A percentile compares a stretch with the other conserved stretches of the same genome.
These are phyloP conservation scores for Parasteatoda tepidariorum DNA, from an alignment of 1,140 invertebrate genomes.

Conservation along the genomic window DNA sequence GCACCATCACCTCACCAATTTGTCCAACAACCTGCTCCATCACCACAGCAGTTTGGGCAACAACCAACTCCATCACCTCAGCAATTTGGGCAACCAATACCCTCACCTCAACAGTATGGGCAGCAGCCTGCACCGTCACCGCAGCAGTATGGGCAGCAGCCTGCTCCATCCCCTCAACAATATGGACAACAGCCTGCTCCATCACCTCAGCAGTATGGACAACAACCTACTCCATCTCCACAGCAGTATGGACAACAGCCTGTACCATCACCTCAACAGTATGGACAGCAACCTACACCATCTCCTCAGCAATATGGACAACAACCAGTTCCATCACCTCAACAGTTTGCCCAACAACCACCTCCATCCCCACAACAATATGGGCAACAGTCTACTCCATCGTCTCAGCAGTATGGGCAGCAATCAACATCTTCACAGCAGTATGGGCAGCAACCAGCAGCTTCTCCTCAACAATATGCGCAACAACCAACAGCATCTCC, in stretches of 20 bases:
- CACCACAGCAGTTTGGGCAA: slow-evolving; percentile 45
- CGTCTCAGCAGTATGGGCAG: background rate
- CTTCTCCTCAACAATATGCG: background rate
- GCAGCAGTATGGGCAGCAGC: slow-evolving; percentile 33
- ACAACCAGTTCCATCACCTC: slow-evolving; percentile 4
- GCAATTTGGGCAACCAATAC: slow-evolving; percentile 21
- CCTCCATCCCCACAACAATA: slow-evolving; percentile 1
- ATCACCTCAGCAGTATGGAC: slow-evolving; percentile 24
- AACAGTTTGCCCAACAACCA: slow-evolving; percentile 14
- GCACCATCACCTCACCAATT: slow-evolving; percentile 24
- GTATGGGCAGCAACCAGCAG: background rate
- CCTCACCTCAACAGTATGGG: slow-evolving; percentile 26
- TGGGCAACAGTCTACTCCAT: background rate
- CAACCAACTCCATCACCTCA: slow-evolving; percentile 22
- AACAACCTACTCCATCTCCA: slow-evolving; percentile 8
- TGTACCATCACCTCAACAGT: background rate
- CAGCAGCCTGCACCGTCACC: slow-evolving; percentile 29
- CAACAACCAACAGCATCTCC: background rate
- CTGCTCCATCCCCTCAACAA: slow-evolving; percentile 36
- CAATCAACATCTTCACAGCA: background rate
- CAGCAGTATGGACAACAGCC: slow-evolving; percentile 20
- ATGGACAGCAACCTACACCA: background rate
- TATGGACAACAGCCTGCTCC: slow-evolving; percentile 1
- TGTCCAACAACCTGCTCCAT: slow-evolving; percentile 17
- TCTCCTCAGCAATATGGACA: background rate